phyloP scores from a whole-genome alignment of 2,888 invertebrate genomes.

The Melanotus villosus region DNA sequence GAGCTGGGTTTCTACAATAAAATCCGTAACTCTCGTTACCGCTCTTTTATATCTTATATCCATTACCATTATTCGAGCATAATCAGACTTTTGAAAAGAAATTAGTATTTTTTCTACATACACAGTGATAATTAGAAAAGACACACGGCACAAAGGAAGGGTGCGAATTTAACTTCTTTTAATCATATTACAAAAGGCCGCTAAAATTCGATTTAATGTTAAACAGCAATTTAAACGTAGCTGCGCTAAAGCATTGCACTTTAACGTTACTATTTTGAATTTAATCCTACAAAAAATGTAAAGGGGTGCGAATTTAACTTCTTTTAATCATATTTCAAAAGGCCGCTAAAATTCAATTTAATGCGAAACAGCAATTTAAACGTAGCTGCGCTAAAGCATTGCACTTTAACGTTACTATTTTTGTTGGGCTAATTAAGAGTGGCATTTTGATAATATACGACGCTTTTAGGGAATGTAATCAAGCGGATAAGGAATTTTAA shows the following conservation, averaged over 20 bases:
- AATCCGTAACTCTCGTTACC: conserved; percentile 42
- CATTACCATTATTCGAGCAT: conserved; percentile 44
- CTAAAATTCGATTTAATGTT: not conserved
- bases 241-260: no score
- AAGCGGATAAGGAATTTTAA: no score
- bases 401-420: no score
- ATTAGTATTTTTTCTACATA: conserved; percentile 34
- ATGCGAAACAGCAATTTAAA: not conserved
- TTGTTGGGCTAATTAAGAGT: no score
- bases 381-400: no score
- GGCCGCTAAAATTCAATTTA: not conserved
- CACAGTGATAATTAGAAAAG: conserved; percentile 23
- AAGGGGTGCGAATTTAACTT: conserved; percentile 1
- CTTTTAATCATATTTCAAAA: not conserved
- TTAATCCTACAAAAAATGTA: no score
- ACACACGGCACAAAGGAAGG: not conserved
- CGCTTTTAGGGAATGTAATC: no score
- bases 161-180: conserved; percentile 1
- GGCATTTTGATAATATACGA: no score
- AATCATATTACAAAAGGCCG: not conserved
- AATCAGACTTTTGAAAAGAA: conserved; percentile 41
- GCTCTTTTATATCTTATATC: conserved; percentile 44
- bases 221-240: not conserved
- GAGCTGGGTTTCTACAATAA: conserved; percentile 41
- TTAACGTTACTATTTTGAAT: no score